Percentiles rank a stretch among this genome's conserved stretches.
Conservation (phyloP, 2,113 vertebrate species). For the Nerophis lumbriciformis region DNA sequence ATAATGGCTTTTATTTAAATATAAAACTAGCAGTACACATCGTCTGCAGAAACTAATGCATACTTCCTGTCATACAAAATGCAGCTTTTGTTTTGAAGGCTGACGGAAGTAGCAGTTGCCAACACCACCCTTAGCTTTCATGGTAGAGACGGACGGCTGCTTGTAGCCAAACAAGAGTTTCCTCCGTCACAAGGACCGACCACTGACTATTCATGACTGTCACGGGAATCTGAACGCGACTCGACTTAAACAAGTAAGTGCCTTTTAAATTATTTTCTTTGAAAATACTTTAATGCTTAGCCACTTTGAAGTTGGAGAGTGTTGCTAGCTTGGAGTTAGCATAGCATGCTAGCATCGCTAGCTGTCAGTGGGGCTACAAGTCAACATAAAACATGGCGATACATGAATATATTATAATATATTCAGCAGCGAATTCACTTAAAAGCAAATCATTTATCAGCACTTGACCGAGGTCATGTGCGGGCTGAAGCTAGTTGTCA, state of each 20-base stretch:
- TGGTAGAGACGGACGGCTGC: not conserved
- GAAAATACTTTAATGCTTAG: too few species aligned
- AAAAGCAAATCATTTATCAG: too few species aligned
- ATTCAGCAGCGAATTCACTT: too few species aligned
- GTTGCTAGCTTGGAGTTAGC: slow-evolving; percentile 13
- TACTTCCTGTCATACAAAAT: not conserved
- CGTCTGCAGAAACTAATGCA: too few species aligned
- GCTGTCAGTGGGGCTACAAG: not conserved
- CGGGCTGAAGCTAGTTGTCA: slow-evolving; percentile 17
- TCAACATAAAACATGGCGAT: too few species aligned
- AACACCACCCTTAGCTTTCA: not conserved
- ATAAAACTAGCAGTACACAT: too few species aligned
- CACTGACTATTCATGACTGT: not conserved
- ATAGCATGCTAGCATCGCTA: not conserved
- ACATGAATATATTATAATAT: too few species aligned
- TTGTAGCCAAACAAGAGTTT: slow-evolving; percentile 3
- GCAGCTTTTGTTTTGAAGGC: not conserved
- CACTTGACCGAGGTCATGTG: not conserved
- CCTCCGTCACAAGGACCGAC: not conserved
- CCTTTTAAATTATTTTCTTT: not conserved
- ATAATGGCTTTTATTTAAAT: too few species aligned
- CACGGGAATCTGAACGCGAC: not conserved
- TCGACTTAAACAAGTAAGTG: not conserved
- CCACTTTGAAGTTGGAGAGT: too few species aligned
- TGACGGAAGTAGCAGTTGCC: not conserved